phyloP scores from a whole-genome alignment of 2,888 invertebrate genomes.

The Cetonia aurata region DNA sequence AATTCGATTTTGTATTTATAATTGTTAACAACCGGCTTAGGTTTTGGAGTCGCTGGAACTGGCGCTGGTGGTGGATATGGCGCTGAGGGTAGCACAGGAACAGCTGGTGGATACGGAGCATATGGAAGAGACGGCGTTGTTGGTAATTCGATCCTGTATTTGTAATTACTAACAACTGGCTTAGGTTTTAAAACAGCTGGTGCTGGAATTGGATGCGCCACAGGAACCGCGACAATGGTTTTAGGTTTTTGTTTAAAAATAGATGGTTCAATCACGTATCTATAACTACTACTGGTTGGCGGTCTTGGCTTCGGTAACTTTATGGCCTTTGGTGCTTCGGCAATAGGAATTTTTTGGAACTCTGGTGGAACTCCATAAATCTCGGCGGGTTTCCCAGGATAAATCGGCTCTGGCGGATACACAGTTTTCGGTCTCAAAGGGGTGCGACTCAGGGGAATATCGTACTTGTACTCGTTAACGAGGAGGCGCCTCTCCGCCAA shows the following conservation, averaged over 20 bases:
- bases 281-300: neutral
- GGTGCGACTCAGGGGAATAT: conserved; percentile 10
- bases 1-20: conserved; percentile 11
- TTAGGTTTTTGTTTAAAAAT: too few species aligned
- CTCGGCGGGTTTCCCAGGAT: conserved; percentile 12
- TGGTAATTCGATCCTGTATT: neutral
- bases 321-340: neutral
- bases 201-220: neutral
- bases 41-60: neutral
- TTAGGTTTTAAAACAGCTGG: conserved; percentile 1
- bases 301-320: neutral
- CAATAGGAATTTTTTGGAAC: neutral
- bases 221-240: neutral
- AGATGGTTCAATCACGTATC: neutral
- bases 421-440: neutral
- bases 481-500: neutral
- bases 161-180: neutral
- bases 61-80: neutral
- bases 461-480: conserved; percentile 23
- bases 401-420: neutral
- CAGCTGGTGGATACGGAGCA: conserved; percentile 13
- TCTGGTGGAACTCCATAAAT: conserved; percentile 18
- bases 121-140: conserved; percentile 9
- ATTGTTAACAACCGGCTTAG: neutral
- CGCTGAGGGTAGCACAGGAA: neutral